Evolutionary conservation across 2,888 invertebrate genomes (phyloP).

Genomic region (Calliopum simillimum): DNA sequence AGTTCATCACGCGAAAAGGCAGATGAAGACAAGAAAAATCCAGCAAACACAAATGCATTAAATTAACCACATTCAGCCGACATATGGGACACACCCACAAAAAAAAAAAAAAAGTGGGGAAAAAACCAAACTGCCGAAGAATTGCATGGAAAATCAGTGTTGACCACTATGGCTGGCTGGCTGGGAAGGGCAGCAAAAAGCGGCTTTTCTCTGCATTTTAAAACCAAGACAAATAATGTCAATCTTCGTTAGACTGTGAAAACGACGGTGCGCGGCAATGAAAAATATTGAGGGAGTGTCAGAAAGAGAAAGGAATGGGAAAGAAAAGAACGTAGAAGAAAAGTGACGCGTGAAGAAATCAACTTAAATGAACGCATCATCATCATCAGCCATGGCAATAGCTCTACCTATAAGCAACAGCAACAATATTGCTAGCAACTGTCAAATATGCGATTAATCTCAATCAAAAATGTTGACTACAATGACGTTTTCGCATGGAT

Average conservation of each 20-base stretch:
- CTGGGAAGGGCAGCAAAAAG: conserved; percentile 17
- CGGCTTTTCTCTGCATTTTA: neutral
- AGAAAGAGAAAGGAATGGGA: neutral
- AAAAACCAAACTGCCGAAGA: conserved; percentile 13
- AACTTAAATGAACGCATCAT: conserved; percentile 25
- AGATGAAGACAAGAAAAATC: neutral
- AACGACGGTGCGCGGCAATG: neutral
- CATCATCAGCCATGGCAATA: conserved; percentile 19
- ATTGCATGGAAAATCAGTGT: no score
- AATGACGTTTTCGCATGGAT: conserved; percentile 41
- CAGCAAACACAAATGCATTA: conserved; percentile 26
- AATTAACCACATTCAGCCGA: conserved; percentile 23
- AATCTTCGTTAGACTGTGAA: conserved; percentile 38
- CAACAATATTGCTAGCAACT: conserved; percentile 45
- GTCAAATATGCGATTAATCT: conserved; percentile 61
- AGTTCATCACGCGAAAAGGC: conserved; percentile 50
- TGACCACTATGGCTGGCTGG: conserved; percentile 4
- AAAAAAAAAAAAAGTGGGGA: neutral
- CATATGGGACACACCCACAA: conserved; percentile 36
- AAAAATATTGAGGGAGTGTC: no score
- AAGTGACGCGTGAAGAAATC: conserved; percentile 1
- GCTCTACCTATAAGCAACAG: conserved; percentile 1
- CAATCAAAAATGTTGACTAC: conserved; percentile 52
- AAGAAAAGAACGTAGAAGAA: neutral
- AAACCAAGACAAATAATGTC: conserved; percentile 45